Percentiles rank a stretch among this genome's conserved stretches.
phyloP scores from a whole-genome alignment of 2,113 vertebrate species.

The Spea multiplicata region DNA sequence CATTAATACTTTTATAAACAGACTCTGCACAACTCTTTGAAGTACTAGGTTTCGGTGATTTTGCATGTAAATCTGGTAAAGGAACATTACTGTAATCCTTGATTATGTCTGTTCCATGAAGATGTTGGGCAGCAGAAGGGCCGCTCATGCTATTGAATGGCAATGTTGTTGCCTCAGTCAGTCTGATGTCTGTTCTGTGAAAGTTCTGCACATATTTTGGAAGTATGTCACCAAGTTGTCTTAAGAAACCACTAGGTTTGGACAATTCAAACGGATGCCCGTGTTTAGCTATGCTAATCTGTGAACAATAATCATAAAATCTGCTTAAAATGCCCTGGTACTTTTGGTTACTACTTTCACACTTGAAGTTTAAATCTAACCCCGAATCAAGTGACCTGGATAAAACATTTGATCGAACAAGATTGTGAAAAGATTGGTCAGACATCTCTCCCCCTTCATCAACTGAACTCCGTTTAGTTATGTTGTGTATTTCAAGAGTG shows the following conservation, averaged over 20 bases:
- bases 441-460: conserved; percentile 58
- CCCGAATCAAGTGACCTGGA: conserved; percentile 73
- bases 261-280: conserved; percentile 40
- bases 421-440: conserved; percentile 52
- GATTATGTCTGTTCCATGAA: conserved; percentile 54
- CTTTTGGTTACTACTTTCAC: conserved; percentile 52
- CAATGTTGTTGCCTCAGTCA: conserved; percentile 45
- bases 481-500: conserved; percentile 59
- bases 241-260: conserved; percentile 56
- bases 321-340: conserved; percentile 62
- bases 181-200: conserved; percentile 65
- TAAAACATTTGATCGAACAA: conserved; percentile 68
- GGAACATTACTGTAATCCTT: conserved; percentile 58
- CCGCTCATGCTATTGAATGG: conserved; percentile 28
- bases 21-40: conserved; percentile 37
- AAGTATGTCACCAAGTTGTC: conserved; percentile 65
- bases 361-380: conserved; percentile 59
- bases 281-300: conserved; percentile 52
- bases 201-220: conserved; percentile 59
- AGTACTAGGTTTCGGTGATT: conserved; percentile 51
- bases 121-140: conserved; percentile 32
- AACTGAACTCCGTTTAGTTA: conserved; percentile 64
- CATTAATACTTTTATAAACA: conserved; percentile 42
- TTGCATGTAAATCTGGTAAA: conserved; percentile 71
- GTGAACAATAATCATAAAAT: conserved; percentile 52